Evolutionary conservation across 2,797 vertebrate genomes (phyloP).

Genomic region (Cheirogaleus major): DNA sequence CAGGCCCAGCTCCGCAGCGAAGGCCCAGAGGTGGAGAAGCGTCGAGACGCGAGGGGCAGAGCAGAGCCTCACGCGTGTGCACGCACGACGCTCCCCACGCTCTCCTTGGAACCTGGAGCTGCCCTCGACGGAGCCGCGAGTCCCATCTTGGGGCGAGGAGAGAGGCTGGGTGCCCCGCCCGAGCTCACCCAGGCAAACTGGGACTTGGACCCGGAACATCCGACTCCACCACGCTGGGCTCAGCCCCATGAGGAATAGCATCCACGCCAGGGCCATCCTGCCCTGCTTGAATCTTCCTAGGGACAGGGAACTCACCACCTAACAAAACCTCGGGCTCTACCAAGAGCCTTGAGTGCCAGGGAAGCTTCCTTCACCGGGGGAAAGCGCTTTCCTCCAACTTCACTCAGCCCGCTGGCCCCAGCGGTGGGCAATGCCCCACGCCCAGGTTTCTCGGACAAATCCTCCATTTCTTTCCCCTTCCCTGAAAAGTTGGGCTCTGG

Average conservation of each 20-base stretch:
- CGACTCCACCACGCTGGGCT: not conserved
- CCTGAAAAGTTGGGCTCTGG: not conserved
- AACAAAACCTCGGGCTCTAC: not conserved
- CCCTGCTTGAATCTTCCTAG: not conserved
- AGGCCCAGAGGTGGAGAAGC: not conserved
- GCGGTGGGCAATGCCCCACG: too few species aligned
- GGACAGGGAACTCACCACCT: not conserved
- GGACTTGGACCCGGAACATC: not conserved
- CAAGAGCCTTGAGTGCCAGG: not conserved
- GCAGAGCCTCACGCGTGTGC: rapidly evolving
- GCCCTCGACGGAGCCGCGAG: rapidly evolving
- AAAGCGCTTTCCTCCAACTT: not conserved
- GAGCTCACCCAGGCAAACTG: not conserved
- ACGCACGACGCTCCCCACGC: rapidly evolving
- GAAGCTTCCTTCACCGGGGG: not conserved
- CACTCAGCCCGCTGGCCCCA: not conserved
- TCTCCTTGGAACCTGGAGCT: rapidly evolving
- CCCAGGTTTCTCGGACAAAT: not conserved
- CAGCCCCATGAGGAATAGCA: not conserved
- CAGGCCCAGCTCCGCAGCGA: not conserved
- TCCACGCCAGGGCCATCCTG: too few species aligned
- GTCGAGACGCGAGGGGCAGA: rapidly evolving
- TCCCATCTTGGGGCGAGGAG: not conserved
- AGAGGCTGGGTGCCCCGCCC: not conserved
- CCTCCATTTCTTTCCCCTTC: not conserved